phyloP scores from a whole-genome alignment of 2,113 vertebrate species.

The Eleginops maclovinus region DNA sequence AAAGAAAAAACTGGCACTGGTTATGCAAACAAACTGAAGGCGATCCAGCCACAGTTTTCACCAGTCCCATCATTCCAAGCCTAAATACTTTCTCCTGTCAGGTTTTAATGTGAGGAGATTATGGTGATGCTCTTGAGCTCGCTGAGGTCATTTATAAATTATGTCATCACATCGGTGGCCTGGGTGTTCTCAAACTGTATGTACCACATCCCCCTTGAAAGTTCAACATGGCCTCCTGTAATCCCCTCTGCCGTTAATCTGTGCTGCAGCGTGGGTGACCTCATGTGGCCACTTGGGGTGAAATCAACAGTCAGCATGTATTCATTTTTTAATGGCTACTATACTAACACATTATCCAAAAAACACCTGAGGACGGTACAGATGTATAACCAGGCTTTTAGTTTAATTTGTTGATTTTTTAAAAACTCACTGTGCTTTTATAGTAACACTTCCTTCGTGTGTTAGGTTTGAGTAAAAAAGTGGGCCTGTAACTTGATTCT shows the following conservation, averaged over 20 bases:
- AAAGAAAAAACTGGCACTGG: neutral
- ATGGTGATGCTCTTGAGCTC: slow-evolving; percentile 63
- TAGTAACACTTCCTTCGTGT: neutral
- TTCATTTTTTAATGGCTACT: neutral
- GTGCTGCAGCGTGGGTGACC: slow-evolving; percentile 58
- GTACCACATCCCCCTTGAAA: slow-evolving; percentile 67
- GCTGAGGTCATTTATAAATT: slow-evolving; percentile 70
- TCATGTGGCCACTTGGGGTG: slow-evolving; percentile 58
- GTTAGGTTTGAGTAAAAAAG: neutral
- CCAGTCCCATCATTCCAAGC: slow-evolving; percentile 1
- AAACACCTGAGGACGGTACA: neutral
- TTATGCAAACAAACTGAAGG: neutral
- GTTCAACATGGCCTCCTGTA: slow-evolving; percentile 81
- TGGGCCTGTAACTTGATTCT: neutral
- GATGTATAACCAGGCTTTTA: neutral
- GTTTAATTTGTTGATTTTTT: neutral
- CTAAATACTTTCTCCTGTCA: slow-evolving; percentile 19
- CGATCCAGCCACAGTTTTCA: slow-evolving; percentile 7
- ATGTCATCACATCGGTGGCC: slow-evolving; percentile 71
- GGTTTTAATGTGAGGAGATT: slow-evolving; percentile 53
- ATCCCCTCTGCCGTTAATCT: slow-evolving; percentile 56
- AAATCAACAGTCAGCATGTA: neutral
- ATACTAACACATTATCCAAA: neutral
- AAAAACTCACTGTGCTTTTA: neutral
- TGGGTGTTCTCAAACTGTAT: slow-evolving; percentile 51